phyloP scores from a whole-genome alignment of 2,888 invertebrate genomes.

The Tiliacea citrago region DNA sequence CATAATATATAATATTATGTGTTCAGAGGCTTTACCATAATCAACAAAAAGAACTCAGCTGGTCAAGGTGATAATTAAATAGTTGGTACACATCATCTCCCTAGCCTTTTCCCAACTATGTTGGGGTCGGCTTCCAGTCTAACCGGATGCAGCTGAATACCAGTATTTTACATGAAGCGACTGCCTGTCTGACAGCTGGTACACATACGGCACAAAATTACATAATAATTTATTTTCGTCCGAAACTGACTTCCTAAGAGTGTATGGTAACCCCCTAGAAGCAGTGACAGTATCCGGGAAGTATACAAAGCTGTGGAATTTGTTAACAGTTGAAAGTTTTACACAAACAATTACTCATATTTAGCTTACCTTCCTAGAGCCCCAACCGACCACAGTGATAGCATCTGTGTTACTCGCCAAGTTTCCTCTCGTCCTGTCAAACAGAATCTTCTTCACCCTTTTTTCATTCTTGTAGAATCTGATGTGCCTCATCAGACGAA shows the following conservation, averaged over 20 bases:
- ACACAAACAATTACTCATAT: neutral
- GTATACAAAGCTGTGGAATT: neutral
- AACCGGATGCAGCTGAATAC: no score
- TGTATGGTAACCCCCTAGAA: neutral
- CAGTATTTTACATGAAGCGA: no score
- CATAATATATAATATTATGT: no score
- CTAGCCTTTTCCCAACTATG: no score
- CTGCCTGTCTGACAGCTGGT: no score
- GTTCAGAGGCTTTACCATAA: neutral
- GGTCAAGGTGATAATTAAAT: neutral
- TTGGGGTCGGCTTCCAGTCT: no score
- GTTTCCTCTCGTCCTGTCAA: constrained; percentile 46
- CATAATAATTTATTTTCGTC: neutral
- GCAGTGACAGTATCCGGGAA: neutral
- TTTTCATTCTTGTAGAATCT: constrained; percentile 41
- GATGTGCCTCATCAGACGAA: constrained; percentile 60
- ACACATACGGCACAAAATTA: neutral
- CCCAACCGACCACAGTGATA: constrained; percentile 76
- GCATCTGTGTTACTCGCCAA: constrained; percentile 35
- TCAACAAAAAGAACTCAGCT: neutral
- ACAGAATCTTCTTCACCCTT: constrained; percentile 67
- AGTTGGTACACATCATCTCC: neutral
- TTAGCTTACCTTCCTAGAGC: constrained; percentile 68
- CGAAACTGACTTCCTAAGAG: no score
- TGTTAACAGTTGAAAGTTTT: neutral